These are phyloP conservation scores for Ctenopoma kingsleyae DNA, from an alignment of 2,797 vertebrate species.

Conservation along the genomic window DNA sequence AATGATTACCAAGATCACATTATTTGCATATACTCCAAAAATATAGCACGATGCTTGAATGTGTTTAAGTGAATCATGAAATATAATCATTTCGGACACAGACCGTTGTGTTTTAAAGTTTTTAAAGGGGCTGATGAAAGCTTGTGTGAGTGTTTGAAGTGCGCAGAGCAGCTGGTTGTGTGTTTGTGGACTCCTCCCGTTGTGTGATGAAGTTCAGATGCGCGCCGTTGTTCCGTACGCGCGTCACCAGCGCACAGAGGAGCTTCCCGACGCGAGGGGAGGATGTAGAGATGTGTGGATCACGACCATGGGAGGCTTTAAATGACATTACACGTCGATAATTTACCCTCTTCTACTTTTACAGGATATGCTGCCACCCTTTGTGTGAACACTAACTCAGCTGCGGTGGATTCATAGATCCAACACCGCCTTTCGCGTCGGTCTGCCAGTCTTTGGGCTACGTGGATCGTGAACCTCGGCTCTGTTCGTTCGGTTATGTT, in stretches of 20 bases:
- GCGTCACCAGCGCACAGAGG: conserved; percentile 71
- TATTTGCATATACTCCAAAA: too few relatives aligned
- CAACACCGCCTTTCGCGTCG: conserved; percentile 20
- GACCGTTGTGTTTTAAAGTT: conserved; percentile 36
- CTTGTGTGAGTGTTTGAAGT: conserved; percentile 50
- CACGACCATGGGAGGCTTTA: conserved; percentile 54
- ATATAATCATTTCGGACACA: neutral
- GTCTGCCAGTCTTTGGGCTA: conserved; percentile 33
- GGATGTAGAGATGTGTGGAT: conserved; percentile 62
- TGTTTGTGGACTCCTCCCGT: conserved; percentile 76
- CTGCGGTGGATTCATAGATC: conserved; percentile 38
- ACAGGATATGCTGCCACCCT: conserved; percentile 33
- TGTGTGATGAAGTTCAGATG: conserved; percentile 76
- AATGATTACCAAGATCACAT: neutral
- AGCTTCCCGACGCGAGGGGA: conserved; percentile 65
- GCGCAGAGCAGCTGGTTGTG: conserved; percentile 69
- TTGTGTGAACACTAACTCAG: conserved; percentile 25
- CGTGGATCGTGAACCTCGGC: conserved; percentile 45
- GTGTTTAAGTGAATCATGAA: neutral
- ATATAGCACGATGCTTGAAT: neutral
- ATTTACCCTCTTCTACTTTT: conserved; percentile 31
- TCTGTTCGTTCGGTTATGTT: conserved; percentile 50
- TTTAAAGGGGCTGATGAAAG: conserved; percentile 38
- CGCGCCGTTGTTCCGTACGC: conserved; percentile 63
- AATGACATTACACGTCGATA: conserved; percentile 24